Evolutionary conservation across 1,140 invertebrate species (phyloP), one percentile per base, ranked within the genome.

Genomic region (Ephestia elutella): DNA sequence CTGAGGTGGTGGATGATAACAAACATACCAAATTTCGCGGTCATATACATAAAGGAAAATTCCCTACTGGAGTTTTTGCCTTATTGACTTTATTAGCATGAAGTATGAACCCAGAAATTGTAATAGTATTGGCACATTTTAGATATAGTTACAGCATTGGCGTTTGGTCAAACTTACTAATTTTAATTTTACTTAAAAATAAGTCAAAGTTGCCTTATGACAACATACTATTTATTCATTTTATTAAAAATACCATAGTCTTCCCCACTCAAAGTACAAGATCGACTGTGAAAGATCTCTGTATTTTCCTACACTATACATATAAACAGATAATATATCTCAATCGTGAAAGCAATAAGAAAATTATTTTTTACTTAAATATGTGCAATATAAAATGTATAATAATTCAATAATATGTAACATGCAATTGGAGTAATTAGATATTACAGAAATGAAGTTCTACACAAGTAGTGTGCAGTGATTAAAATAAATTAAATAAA

Each of bases 261-360:
- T 60, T 60, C 57, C 57, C 15, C 20, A 53, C 20, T 18, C 35
- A 15, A 32, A 58, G 66, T 65, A 61, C 58, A 61, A 68, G 60
- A 58, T 44, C 38, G 3, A 1, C 54, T 56, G 55, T 32, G 60
- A 65, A 49, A 65, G 58, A 69, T 63, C 56, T 63, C 56, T 62
- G 48, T 69, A 69, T 69, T 69, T 69, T 69, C 51, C 56, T 57
- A 63, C 21, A 35, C 32, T 62, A 59, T 62, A 63, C 25, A 59
- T 28, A 21, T n/a, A 49, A 49, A 25, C 25, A 54, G n/a, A 32
- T 54, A 49, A 25, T 30, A 57, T 64, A 49, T 53, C 54, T 57
- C 21, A 56, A 3, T 44, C 38, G n/a, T 44, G 7, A 44, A 32
- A 44, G 38, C 38, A 44, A 44, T 44, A 44, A 44, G n/a, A 17